phyloP scores from a whole-genome alignment of 1,140 invertebrate genomes.

The Rhopalosiphum padi region DNA sequence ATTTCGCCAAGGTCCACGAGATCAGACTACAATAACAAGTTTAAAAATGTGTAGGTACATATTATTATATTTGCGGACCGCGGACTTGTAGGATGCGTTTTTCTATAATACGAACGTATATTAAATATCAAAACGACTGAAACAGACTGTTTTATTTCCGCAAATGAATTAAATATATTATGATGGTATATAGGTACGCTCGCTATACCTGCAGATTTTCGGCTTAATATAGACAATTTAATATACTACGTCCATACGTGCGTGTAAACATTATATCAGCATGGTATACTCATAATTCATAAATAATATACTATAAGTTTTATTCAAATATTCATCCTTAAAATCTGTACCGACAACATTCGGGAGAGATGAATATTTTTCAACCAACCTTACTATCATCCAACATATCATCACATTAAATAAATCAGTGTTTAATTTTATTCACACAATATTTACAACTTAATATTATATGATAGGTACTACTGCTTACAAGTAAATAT shows the following conservation, averaged over 20 bases:
- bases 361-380: background rate
- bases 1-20: slow-evolving; percentile 53
- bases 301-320: background rate
- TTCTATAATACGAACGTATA: background rate
- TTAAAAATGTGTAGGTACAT: slow-evolving; percentile 3
- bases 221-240: background rate
- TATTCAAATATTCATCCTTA: background rate
- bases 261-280: background rate
- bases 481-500: background rate
- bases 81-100: slow-evolving; percentile 43
- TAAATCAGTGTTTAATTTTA: background rate
- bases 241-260: background rate
- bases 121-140: background rate
- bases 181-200: background rate
- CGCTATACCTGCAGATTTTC: background rate
- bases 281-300: background rate
- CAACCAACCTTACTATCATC: background rate
- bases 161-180: background rate
- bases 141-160: background rate
- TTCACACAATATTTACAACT: background rate
- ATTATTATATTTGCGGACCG: background rate
- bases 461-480: too few species aligned
- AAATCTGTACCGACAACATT: background rate
- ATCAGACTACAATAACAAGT: slow-evolving; percentile 55
- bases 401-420: background rate